Evolutionary conservation across 2,797 vertebrate genomes (phyloP).

Genomic region (Sebastolobus altivelis): DNA sequence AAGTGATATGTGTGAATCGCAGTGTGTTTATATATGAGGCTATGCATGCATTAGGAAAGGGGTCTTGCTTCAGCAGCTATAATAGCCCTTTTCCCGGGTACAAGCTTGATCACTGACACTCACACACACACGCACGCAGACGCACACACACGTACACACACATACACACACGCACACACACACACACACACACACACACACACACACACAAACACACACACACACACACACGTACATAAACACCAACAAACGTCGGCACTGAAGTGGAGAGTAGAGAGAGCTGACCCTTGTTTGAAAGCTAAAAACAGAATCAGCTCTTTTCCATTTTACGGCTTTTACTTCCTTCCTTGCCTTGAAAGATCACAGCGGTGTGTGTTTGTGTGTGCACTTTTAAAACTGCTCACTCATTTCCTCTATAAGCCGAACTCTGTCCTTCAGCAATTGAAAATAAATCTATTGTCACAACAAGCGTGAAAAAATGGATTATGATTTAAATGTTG

Average conservation of each 20-base stretch:
- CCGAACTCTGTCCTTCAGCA: slow-evolving; percentile 32
- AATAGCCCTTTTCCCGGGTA: slow-evolving; percentile 39
- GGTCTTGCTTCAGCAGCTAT: slow-evolving; percentile 59
- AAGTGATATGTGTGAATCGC: slow-evolving; percentile 21
- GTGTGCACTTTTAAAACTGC: slow-evolving; percentile 38
- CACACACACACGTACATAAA: slow-evolving; percentile 8
- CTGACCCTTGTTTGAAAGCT: slow-evolving; percentile 62
- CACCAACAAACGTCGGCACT: slow-evolving; percentile 30
- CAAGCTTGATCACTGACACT: slow-evolving; percentile 44
- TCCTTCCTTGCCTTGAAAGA: slow-evolving; percentile 55
- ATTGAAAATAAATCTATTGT: slow-evolving; percentile 36
- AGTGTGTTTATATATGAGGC: slow-evolving; percentile 32
- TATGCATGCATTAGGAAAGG: slow-evolving; percentile 43
- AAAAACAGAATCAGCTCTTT: slow-evolving; percentile 67
- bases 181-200: background rate
- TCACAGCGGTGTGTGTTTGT: slow-evolving; percentile 22
- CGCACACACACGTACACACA: background rate
- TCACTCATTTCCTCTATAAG: slow-evolving; percentile 41
- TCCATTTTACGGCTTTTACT: slow-evolving; percentile 56
- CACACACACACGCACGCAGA: background rate
- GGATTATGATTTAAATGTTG: slow-evolving; percentile 32
- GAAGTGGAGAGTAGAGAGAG: slow-evolving; percentile 33
- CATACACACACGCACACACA: background rate
- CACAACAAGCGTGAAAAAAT: slow-evolving; percentile 26
- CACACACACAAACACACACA: background rate